A percentile compares a stretch with the other conserved stretches of the same genome.
These are phyloP conservation scores for Heliangelus exortis DNA, from an alignment of 2,797 vertebrate genomes.

Conservation along the genomic window DNA sequence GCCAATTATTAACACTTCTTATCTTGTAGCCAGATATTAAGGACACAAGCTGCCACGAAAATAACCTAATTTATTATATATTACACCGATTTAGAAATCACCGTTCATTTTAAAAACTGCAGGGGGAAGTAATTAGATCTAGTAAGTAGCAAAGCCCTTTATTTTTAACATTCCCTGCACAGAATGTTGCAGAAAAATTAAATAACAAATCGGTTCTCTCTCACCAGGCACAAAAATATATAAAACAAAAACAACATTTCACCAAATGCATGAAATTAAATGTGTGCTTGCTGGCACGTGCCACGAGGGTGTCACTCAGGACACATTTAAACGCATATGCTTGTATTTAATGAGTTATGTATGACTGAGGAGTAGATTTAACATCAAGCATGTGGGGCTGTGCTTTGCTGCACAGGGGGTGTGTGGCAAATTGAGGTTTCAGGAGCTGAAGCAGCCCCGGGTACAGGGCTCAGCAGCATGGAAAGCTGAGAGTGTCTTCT, in stretches of 20 bases:
- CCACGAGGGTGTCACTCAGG: slow-evolving; percentile 42
- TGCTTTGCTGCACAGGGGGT: not conserved
- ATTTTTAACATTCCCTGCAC: not conserved
- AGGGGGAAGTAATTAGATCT: slow-evolving; percentile 4
- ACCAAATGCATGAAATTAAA: slow-evolving; percentile 33
- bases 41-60: not conserved
- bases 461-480: accelerated
- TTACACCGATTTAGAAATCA: not conserved
- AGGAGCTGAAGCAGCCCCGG: not conserved
- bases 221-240: slow-evolving; percentile 35
- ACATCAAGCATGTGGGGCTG: not conserved
- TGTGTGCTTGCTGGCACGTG: slow-evolving; percentile 4
- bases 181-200: not conserved
- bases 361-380: slow-evolving; percentile 6
- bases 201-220: not conserved
- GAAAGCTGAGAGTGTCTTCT: not conserved
- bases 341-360: slow-evolving; percentile 20
- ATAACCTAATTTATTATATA: slow-evolving; percentile 2
- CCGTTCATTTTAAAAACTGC: not conserved
- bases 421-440: not conserved
- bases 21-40: not conserved
- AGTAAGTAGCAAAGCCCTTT: not conserved
- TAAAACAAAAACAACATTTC: slow-evolving; percentile 36
- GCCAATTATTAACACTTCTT: not conserved
- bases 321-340: not conserved